phyloP scores from a whole-genome alignment of 2,797 vertebrate species.

The Peromyscus eremicus region DNA sequence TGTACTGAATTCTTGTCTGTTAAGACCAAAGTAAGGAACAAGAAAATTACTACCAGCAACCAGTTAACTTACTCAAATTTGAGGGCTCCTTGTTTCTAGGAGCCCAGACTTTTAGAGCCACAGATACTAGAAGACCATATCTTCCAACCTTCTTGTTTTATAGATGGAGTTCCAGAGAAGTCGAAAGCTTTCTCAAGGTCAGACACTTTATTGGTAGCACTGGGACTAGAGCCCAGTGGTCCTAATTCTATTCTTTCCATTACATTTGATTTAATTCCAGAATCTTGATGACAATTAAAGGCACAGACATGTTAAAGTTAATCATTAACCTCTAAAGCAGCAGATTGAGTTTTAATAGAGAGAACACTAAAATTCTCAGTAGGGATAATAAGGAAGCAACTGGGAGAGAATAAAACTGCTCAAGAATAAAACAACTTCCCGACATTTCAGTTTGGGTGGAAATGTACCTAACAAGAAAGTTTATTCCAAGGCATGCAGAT shows the following conservation, averaged over 20 bases:
- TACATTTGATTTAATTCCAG: conserved; percentile 78
- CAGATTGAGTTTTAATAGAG: conserved; percentile 79
- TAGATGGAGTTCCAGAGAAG: conserved; percentile 11
- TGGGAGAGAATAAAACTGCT: conserved; percentile 73
- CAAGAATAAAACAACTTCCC: conserved; percentile 68
- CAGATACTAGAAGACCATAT: neutral
- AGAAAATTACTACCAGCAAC: conserved; percentile 42
- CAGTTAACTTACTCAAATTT: conserved; percentile 45
- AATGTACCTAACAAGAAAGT: conserved; percentile 54
- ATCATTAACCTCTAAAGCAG: conserved; percentile 79
- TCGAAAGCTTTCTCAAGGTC: conserved; percentile 66
- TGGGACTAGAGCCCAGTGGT: conserved; percentile 54
- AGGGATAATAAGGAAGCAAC: conserved; percentile 68
- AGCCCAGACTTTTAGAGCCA: conserved; percentile 30
- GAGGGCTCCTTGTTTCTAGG: conserved; percentile 4
- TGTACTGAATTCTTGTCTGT: neutral
- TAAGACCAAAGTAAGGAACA: conserved; percentile 37
- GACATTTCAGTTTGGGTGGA: conserved; percentile 55
- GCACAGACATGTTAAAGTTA: conserved; percentile 71
- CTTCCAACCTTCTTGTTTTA: conserved; percentile 14
- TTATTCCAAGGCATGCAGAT: conserved; percentile 49
- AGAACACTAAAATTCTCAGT: conserved; percentile 45
- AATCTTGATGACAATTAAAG: conserved; percentile 73
- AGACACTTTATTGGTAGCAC: conserved; percentile 33
- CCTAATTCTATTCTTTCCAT: conserved; percentile 74